Base-by-base conservation (phyloP, 2,797 vertebrate species). In the Cygnus olor region DNA sequence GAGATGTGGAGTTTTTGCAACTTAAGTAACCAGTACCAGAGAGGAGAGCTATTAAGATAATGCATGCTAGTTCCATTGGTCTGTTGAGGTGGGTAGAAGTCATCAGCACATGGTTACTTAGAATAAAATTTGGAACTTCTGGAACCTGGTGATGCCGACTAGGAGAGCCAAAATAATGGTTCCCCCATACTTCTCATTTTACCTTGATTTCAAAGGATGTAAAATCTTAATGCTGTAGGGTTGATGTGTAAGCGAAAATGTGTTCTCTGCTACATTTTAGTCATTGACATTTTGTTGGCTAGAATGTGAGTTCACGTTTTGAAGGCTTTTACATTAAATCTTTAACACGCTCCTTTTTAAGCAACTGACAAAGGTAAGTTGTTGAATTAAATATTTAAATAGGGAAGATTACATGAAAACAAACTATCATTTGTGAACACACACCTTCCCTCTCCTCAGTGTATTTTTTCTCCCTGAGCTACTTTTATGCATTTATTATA, bases 341-440 rank as follows among this genome's bases (percentile, higher is more conserved):
- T 94, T 94, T 54, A 91, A 79, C 54, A 76, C 76, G 24, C 27
- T 86, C 20, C 34, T 83, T 91, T 94, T 93, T 90, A 73, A 88
- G 66, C 27, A 94, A 25, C 63, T 76, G 70, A 54, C 27, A 45
- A 81, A 69, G 58, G 2, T 54, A 78, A 78, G 51, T 88, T 95
- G 68, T 42, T 89, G 47, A 94, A 84, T 88, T 78, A 79, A 93
- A 73, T 89, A 89, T 89, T 90, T 80, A 84, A 85, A 60, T 27
- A 3, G 16, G 11, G 20, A 17, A 36, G 27, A 66, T 60, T 70
- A 49, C 32, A 30, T 86, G 42, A 38, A 54, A 83, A 68, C 24
- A 81, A 49, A 8, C 17, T 56, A 11, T n/a, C 1, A 6, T 74
- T 83, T 73, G 30, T 77, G 61, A 85, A 45, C 13, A 24, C 44